Evolutionary conservation across 2,888 invertebrate species (phyloP), one percentile per base, ranked within the genome.

Genomic region (Drepana falcataria): DNA sequence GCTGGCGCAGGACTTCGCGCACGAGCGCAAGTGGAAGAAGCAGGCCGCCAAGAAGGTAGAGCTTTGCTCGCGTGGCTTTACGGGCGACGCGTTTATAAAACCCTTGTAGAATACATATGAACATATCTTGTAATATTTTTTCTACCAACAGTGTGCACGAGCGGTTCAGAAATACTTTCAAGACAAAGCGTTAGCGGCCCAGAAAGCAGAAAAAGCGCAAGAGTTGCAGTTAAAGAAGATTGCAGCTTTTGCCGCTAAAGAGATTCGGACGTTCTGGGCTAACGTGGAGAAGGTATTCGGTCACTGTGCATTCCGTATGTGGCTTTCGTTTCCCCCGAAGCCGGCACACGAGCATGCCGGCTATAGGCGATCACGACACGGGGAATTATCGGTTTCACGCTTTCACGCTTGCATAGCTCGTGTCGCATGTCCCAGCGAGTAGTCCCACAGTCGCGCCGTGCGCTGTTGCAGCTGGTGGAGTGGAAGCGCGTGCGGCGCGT

Each of bases 21-120:
- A 98, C 83, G 99, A 99, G 86, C 93, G 99, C 61, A 98, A 98
- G 83, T 98, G 98, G 98, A 99, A 99, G 79, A 97, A 97, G 83
- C 96, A 96, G 58, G 97, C 97, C 3, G 98, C 98, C 1, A 96
- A 96, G 79, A 98, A 97, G 89, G 94, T 93, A 64, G 4, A 35
- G 35, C 48, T 4, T 2, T 21, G 37, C 4, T 21, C 3, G 21
- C 48, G 9, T 48, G 7, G 7, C 41, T 41, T 2, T 48, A 7
- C 21, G 0, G 33, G 3, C 49, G 35, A 9, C 35, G 9, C 44
- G 7, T 7, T 7, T 37, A 7, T 21, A 21, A 21, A 21, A 21
- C 21, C 21, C 21, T 21, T 21, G 21, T 21, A 21, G 21, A 21
- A 21, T 21, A 21, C 21, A 21, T 21, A 21, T 21, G 21, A 21